Base-by-base conservation (phyloP, 1,140 invertebrate species). In the Drosophila pseudoananassae region DNA sequence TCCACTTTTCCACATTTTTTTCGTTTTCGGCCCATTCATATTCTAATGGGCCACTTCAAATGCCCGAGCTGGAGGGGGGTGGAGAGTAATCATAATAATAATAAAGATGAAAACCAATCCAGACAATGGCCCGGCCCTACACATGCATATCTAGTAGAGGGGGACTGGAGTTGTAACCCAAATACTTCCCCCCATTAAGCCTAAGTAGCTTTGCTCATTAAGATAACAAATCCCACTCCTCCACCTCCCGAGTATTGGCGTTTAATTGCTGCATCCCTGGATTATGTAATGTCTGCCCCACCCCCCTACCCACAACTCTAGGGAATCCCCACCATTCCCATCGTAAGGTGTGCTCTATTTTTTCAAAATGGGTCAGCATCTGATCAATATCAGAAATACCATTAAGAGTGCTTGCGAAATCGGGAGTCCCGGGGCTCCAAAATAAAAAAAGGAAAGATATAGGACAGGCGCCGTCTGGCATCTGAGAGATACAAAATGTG, bases 201-300 rank as follows among this genome's bases (percentile, higher is more conserved):
- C 53, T 80, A 81, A 80, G 77, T 80, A 80, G 77, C 77, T 80
- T 80, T 80, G 52, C 65, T 80, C 78, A 80, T 80, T 80, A 80
- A 80, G 77, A 80, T 80, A 69, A 49, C 38, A 20, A 20, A 20
- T 20, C 20, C 20, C 20, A 20, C 20, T 3, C 20, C 20, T 20
- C 20, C 20, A 3, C 20, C 20, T 20, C 20, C 20, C 2, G 3
- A 20, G 20, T 20, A 20, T 20, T 20, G 20, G 20, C 20, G 20
- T 20, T 20, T 20, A 20, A 20, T 20, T 20, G 20, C 20, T 20
- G 20, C 20, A 20, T 69, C 20, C 17, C 51, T 53, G 63, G 78
- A 76, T 81, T 80, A 80, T 76, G 77, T 58, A 80, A 80, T 64
- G 51, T 49, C 72, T 64, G 14, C 57, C 57, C 17, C 51, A n/a